Percentiles rank a stretch among this genome's conserved stretches.
These are phyloP conservation scores for Sycon ciliatum DNA, from an alignment of 37 sponge, comb jelly and placozoan species.

Conservation along the genomic window DNA sequence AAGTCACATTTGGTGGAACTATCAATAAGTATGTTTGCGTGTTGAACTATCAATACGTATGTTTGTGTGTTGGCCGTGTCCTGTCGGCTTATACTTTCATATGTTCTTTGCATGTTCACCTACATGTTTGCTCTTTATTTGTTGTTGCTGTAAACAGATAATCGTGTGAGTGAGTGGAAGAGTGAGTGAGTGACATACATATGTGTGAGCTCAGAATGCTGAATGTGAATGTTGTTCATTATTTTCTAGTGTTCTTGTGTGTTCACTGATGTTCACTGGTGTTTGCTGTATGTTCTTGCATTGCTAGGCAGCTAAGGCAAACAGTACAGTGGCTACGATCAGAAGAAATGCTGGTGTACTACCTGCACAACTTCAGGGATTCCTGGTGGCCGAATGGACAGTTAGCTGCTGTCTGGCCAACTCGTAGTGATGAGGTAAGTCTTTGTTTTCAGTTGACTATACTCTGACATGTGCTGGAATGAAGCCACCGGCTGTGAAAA, in stretches of 20 bases:
- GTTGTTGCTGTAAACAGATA: no score
- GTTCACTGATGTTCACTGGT: no score
- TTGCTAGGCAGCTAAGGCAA: conserved; percentile 54
- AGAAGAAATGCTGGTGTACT: conserved; percentile 73
- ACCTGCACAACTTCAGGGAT: conserved; percentile 55
- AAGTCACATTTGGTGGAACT: conserved; percentile 70
- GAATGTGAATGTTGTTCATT: no score
- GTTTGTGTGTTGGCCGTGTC: neutral
- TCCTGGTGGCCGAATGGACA: conserved; percentile 56
- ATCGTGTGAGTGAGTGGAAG: no score
- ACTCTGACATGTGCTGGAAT: no score
- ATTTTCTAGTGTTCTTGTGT: no score
- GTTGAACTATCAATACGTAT: neutral
- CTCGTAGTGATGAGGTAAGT: conserved; percentile 59
- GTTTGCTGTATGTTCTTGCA: no score
- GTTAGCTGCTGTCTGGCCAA: conserved; percentile 20
- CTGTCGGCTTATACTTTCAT: neutral
- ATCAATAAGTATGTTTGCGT: conserved; percentile 27
- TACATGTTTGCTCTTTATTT: no score
- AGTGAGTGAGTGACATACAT: no score
- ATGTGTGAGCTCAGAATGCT: no score
- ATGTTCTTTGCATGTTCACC: no score
- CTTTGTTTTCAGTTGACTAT: no score
- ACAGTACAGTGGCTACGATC: conserved; percentile 60
- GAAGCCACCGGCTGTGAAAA: neutral